Evolutionary conservation across 2,888 invertebrate species (phyloP).

Genomic region (Sthenelais limicola): DNA sequence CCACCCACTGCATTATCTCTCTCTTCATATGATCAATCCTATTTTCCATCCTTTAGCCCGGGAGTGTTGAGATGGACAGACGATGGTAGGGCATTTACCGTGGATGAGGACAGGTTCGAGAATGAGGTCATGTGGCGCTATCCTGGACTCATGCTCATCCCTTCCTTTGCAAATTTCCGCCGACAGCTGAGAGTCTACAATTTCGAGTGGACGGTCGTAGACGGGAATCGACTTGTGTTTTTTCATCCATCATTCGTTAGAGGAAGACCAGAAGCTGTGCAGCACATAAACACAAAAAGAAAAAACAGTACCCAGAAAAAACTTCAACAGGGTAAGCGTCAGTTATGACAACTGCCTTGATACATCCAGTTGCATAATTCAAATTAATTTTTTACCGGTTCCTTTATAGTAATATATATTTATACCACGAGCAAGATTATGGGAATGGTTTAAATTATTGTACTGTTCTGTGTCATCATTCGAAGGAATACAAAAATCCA

Average conservation of each 20-base stretch:
- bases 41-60: neutral
- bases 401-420: too few species aligned
- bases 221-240: neutral
- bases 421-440: too few species aligned
- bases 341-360: too few species aligned
- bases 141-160: conserved; percentile 17
- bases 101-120: conserved; percentile 22
- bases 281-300: neutral
- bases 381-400: too few species aligned
- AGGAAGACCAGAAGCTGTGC: neutral
- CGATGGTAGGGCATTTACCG: neutral
- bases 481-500: too few species aligned
- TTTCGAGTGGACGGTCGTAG: conserved; percentile 19
- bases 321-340: too few species aligned
- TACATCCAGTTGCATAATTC: too few species aligned
- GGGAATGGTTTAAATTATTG: too few species aligned
- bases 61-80: conserved; percentile 4
- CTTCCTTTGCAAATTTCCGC: conserved; percentile 14
- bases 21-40: too few species aligned
- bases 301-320: too few species aligned
- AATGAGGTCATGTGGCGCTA: conserved; percentile 15
- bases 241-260: conserved; percentile 3
- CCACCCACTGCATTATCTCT: too few species aligned
- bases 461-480: too few species aligned
- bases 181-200: conserved; percentile 31